A percentile compares a stretch with the other conserved stretches of the same genome.
These are phyloP conservation scores for Amblyraja radiata DNA, from an alignment of 2,797 vertebrate species.

Conservation along the genomic window DNA sequence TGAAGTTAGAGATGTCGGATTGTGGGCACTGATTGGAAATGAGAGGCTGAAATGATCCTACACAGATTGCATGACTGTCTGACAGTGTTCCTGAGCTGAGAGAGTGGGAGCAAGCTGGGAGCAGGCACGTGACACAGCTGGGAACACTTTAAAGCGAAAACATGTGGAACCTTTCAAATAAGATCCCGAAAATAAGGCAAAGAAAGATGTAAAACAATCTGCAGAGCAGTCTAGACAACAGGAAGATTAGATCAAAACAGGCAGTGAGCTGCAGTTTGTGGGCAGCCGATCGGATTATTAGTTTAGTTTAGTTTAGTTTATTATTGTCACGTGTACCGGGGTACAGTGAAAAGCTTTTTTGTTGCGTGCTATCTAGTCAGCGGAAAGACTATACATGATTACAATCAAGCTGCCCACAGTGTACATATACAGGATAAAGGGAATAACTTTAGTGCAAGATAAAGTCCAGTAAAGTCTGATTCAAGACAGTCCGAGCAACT, in stretches of 20 bases:
- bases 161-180: constrained; percentile 23
- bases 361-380: too few relatives aligned
- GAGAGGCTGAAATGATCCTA: not conserved
- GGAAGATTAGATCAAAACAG: constrained; percentile 17
- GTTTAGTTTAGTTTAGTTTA: too few relatives aligned
- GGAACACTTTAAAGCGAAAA: not conserved
- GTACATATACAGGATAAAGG: too few relatives aligned
- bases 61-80: not conserved
- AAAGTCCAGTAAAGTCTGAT: too few relatives aligned
- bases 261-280: not conserved
- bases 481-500: too few relatives aligned
- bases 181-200: not conserved
- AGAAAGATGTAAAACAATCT: constrained; percentile 30
- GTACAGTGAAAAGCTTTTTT: too few relatives aligned
- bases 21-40: not conserved
- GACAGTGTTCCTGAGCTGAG: not conserved
- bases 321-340: too few relatives aligned
- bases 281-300: not conserved
- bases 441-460: too few relatives aligned
- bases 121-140: not conserved
- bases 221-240: constrained; percentile 32
- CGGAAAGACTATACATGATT: too few relatives aligned
- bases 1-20: not conserved
- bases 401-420: too few relatives aligned
- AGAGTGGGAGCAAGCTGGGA: not conserved